phyloP scores from a whole-genome alignment of 2,113 vertebrate species.

The Leucopsar rothschildi region DNA sequence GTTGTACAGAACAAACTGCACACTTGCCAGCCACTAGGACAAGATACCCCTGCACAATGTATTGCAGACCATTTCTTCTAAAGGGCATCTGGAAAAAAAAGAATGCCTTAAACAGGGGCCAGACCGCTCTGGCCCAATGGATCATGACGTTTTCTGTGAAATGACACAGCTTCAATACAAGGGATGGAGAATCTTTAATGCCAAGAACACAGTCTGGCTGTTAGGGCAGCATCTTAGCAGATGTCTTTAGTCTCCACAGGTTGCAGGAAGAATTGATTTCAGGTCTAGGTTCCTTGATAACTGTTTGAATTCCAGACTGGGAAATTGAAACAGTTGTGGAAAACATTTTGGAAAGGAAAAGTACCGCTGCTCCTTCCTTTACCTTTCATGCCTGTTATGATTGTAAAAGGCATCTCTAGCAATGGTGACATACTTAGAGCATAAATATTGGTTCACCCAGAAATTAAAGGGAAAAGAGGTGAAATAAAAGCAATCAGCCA shows the following conservation, averaged over 20 bases:
- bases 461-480: background rate
- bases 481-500: background rate
- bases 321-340: background rate
- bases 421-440: background rate
- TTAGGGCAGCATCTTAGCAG: background rate
- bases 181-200: background rate
- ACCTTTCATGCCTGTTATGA: background rate
- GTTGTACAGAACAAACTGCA: background rate
- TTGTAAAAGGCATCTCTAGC: background rate
- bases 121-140: background rate
- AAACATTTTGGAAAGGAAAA: background rate
- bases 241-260: background rate
- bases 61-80: background rate
- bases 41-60: background rate
- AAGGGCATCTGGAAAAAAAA: background rate
- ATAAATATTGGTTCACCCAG: background rate
- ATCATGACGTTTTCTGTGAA: background rate
- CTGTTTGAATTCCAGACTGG: background rate
- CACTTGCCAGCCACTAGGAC: background rate
- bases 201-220: background rate
- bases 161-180: background rate
- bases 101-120: background rate
- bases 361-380: rapidly evolving
- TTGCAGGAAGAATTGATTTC: background rate
- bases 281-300: background rate